Evolutionary conservation across 2,113 vertebrate species (phyloP).

Genomic region (Sitta europaea): DNA sequence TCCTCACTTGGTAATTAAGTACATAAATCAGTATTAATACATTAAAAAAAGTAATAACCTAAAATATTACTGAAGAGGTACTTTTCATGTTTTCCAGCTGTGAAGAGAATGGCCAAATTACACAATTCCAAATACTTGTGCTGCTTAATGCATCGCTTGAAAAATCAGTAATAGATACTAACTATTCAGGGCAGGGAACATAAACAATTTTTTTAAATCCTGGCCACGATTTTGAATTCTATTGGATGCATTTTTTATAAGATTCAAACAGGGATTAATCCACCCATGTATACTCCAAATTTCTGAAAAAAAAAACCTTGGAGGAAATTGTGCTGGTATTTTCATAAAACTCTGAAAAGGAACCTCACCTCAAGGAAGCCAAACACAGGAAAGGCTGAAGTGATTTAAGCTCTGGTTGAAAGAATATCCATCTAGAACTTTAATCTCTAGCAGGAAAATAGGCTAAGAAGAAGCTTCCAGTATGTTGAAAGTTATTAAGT

Average conservation of each 20-base stretch:
- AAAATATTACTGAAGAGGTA: background rate
- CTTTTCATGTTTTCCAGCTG: background rate
- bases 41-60: background rate
- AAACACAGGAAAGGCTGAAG: background rate
- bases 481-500: background rate
- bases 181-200: rapidly evolving
- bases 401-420: background rate
- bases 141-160: background rate
- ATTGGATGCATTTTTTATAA: background rate
- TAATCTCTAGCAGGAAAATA: background rate
- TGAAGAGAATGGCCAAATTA: background rate
- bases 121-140: background rate
- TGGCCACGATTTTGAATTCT: background rate
- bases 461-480: background rate
- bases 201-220: background rate
- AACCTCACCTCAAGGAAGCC: background rate
- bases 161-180: background rate
- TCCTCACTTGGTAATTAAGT: background rate
- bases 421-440: background rate
- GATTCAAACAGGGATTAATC: background rate
- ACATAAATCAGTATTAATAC: background rate
- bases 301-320: background rate
- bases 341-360: background rate
- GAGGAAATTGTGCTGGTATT: background rate
- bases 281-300: background rate